Base-by-base conservation (phyloP, 2,113 vertebrate species). In the Campylorhamphus procurvoides region DNA sequence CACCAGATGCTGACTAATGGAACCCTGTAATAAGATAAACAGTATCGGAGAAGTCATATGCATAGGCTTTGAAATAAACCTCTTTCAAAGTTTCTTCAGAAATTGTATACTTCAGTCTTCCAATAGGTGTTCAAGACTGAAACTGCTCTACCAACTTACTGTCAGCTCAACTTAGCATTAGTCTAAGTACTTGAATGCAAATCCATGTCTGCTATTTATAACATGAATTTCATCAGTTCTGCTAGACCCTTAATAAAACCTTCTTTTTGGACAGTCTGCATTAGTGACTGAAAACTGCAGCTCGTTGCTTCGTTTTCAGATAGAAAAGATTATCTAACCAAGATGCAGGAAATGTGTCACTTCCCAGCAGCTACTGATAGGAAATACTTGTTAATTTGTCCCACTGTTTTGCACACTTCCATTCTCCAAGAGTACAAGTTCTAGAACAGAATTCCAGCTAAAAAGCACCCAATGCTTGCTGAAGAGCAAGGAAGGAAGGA, bases 311-410 rank as follows among this genome's bases (percentile, higher is more conserved):
- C 1, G 0, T 68, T 71, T 47, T 91, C 29, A 11, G 37, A 10
- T 14, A 35, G 37, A 52, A 74, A 79, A 74, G 28, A 39, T 63
- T 59, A 72, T 91, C 62, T 84, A 78, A 37, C 56, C 53, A 72
- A 94, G 64, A 20, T n/a, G 64, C 62, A 93, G 92, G 93, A 97
- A 94, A 18, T n/a, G 56, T 96, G 82, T 94, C 93, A 90, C 71
- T 95, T 97, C 87, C 84, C 85, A 78, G 76, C 40, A 75, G 58
- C 72, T 49, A 28, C 15, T n/a, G 87, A 18, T 75, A 52, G 78
- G 78, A 96, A 93, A 87, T 67, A 62, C 24, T 83, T 85, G 64
- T 77, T 92, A 88, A 94, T 84, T 68, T 49, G 76, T 88, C 6
- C 1, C 35, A 11, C 14, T 58, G 46, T 68, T 96, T 59, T 88